phyloP scores from a whole-genome alignment of 2,888 invertebrate genomes.

The Pyrochroa serraticornis region DNA sequence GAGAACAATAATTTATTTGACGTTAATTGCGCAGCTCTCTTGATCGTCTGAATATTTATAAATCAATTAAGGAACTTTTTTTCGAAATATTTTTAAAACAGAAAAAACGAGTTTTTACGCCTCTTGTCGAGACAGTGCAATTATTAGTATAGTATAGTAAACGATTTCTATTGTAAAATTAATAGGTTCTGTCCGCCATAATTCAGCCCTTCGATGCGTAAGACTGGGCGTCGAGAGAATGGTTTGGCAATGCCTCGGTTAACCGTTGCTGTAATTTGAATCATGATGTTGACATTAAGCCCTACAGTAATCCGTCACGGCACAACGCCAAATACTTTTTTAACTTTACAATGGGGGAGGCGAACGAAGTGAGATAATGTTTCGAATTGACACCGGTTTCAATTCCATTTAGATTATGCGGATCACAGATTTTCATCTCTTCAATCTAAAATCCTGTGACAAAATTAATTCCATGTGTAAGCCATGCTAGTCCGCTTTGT shows the following conservation, averaged over 20 bases:
- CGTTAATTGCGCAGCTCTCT: background rate
- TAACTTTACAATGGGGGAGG: conserved; percentile 46
- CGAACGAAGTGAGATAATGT: conserved; percentile 52
- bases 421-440: conserved; percentile 54
- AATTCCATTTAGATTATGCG: conserved; percentile 56
- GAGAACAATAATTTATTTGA: conserved; percentile 3
- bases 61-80: conserved; percentile 1
- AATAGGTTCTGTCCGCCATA: conserved; percentile 3
- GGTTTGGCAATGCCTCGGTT: conserved; percentile 26
- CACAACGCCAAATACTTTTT: conserved; percentile 55
- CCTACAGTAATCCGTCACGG: conserved; percentile 57
- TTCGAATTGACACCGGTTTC: conserved; percentile 56
- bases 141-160: background rate
- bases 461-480: conserved; percentile 50
- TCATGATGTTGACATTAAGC: conserved; percentile 59
- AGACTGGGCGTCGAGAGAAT: conserved; percentile 24
- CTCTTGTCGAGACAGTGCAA: background rate
- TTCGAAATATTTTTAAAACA: background rate
- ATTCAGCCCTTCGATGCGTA: conserved; percentile 21
- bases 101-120: background rate
- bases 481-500: conserved; percentile 27
- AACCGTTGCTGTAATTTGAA: conserved; percentile 53
- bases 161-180: conserved; percentile 8
- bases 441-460: conserved; percentile 51
- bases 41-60: background rate